A percentile compares a stretch with the other conserved stretches of the same genome.
These are phyloP conservation scores for Gerris lacustris DNA, from an alignment of 2,888 invertebrate genomes.

Conservation along the genomic window DNA sequence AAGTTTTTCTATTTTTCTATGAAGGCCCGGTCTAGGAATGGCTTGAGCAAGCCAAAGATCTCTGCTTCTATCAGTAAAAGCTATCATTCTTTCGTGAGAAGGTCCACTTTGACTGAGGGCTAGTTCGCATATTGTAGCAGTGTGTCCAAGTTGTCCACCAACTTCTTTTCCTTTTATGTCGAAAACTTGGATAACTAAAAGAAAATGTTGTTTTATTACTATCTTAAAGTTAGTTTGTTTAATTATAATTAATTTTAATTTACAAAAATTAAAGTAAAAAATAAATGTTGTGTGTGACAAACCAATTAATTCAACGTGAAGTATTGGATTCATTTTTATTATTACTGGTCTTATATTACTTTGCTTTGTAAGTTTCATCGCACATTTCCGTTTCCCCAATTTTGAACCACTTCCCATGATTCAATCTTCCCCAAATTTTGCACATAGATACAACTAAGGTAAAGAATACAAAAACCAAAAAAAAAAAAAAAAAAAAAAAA, in stretches of 20 bases:
- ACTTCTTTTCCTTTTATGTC: conserved; percentile 67
- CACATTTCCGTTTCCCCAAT: too few species aligned
- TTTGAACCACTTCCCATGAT: too few species aligned
- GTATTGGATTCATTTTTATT: too few species aligned
- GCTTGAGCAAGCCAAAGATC: conserved; percentile 60
- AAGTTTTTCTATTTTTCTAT: conserved; percentile 56
- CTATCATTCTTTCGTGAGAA: conserved; percentile 64
- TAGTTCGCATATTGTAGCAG: conserved; percentile 65
- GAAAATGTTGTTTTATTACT: conserved; percentile 17
- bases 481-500: too few species aligned
- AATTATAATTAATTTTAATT: conserved; percentile 6
- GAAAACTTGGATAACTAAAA: conserved; percentile 66
- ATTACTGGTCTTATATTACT: too few species aligned
- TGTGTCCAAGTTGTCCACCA: conserved; percentile 62
- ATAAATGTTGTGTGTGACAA: too few species aligned
- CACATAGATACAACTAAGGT: too few species aligned
- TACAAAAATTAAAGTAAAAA: too few species aligned
- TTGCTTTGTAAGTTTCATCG: too few species aligned
- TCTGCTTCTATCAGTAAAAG: conserved; percentile 75
- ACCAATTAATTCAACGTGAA: too few species aligned
- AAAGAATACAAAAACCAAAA: too few species aligned
- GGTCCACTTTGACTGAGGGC: conserved; percentile 76
- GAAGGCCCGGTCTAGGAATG: conserved; percentile 53
- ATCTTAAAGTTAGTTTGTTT: conserved; percentile 9
- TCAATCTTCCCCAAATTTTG: too few species aligned